These are phyloP conservation scores for Falco rusticolus DNA, from an alignment of 2,797 vertebrate species.

Conservation along the genomic window DNA sequence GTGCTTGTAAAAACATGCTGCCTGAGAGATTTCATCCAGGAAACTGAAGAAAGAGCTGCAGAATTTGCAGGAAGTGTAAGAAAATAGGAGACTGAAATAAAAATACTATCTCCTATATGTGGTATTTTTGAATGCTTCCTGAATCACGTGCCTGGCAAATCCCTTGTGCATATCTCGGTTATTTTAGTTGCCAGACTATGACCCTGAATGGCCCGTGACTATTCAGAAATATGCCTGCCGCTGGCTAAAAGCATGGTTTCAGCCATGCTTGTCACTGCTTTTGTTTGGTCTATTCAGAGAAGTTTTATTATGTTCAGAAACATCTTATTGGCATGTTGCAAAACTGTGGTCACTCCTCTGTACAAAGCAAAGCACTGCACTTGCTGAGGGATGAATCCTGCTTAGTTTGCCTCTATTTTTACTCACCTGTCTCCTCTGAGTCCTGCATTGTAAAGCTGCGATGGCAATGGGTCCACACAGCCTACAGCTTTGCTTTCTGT, in stretches of 20 bases:
- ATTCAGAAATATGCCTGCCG: not conserved
- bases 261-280: not conserved
- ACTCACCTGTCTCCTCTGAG: not conserved
- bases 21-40: constrained; percentile 2
- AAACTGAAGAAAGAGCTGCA: constrained; percentile 45
- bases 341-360: not conserved
- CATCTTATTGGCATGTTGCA: not conserved
- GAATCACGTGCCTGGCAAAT: not conserved
- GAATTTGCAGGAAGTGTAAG: constrained; percentile 1
- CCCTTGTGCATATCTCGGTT: not conserved
- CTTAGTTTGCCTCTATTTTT: not conserved
- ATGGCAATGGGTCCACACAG: not conserved
- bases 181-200: constrained; percentile 16
- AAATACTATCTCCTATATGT: not conserved
- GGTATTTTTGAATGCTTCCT: not conserved
- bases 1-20: constrained; percentile 38
- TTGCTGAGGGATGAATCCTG: not conserved
- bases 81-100: constrained; percentile 29
- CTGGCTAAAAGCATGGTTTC: not conserved
- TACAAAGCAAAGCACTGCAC: not conserved
- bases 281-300: not conserved
- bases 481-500: not conserved
- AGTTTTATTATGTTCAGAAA: not conserved
- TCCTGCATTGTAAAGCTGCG: not conserved
- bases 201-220: constrained; percentile 9